A percentile compares a stretch with the other conserved stretches of the same genome.
These are phyloP conservation scores for Mastomys coucha DNA, from an alignment of 2,113 vertebrate species.

Conservation along the genomic window DNA sequence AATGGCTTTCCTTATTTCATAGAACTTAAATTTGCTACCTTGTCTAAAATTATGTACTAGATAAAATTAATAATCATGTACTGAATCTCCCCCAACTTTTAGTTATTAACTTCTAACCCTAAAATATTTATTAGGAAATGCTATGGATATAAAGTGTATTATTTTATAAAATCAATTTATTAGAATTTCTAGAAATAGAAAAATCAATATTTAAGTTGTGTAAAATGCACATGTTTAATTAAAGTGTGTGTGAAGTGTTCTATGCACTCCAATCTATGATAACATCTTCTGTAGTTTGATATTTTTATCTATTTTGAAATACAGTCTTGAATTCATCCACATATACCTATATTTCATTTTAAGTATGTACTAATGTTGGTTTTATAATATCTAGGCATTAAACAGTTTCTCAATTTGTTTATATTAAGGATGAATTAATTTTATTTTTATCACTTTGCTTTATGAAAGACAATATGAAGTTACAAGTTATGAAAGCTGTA, in stretches of 20 bases:
- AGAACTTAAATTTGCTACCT: not conserved
- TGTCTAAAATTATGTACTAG: not conserved
- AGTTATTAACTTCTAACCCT: not conserved
- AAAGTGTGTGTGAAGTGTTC: not conserved
- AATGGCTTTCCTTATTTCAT: not conserved
- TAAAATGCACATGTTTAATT: not conserved
- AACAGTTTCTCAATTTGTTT: not conserved
- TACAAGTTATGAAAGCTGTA: not conserved
- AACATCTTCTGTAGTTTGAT: not conserved
- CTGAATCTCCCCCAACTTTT: not conserved
- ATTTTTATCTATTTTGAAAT: not conserved
- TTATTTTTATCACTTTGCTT: not conserved
- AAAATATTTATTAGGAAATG: not conserved
- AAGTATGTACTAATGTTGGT: not conserved
- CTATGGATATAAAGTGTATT: not conserved
- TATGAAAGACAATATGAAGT: not conserved
- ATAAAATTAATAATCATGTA: not conserved
- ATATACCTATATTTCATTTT: constrained; percentile 28
- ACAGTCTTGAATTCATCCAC: not conserved
- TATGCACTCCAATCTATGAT: not conserved
- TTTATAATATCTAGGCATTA: not conserved
- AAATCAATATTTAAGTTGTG: not conserved
- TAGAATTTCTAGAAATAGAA: not conserved
- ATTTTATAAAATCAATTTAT: not conserved
- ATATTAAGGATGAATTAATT: not conserved